Percentiles rank a stretch among this genome's conserved stretches.
phyloP scores from a whole-genome alignment of 2,888 invertebrate genomes.

The Eupithecia inturbata region DNA sequence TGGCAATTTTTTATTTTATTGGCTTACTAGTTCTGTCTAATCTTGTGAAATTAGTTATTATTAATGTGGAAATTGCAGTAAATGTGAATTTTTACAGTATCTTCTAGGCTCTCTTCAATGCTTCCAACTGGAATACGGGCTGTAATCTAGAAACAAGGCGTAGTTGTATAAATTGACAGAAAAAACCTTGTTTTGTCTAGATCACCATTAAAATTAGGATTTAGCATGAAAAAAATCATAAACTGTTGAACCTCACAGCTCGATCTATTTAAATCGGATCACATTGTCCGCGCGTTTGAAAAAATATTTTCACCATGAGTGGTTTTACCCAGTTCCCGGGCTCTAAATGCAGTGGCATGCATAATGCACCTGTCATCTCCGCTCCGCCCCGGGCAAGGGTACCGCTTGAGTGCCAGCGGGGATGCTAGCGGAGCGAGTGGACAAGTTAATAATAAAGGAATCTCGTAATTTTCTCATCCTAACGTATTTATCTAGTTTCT shows the following conservation, averaged over 20 bases:
- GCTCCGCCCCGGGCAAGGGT: constrained; percentile 59
- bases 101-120: neutral
- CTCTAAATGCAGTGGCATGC: constrained; percentile 72
- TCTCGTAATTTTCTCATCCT: neutral
- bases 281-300: constrained; percentile 13
- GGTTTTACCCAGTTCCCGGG: constrained; percentile 18
- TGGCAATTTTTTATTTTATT: too few relatives aligned
- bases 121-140: neutral
- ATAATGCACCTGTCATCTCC: constrained; percentile 78
- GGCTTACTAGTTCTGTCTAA: too few relatives aligned
- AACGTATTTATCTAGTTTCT: neutral
- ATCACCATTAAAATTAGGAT: neutral
- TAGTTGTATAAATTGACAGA: neutral
- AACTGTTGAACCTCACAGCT: too few relatives aligned
- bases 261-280: neutral
- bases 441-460: neutral
- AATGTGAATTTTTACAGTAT: neutral
- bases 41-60: neutral
- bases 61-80: neutral
- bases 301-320: constrained; percentile 25
- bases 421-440: constrained; percentile 23
- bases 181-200: neutral
- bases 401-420: constrained; percentile 45
- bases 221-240: too few relatives aligned
- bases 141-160: neutral